phyloP scores from a whole-genome alignment of 1,140 invertebrate genomes.

The Ganaspis sp. region DNA sequence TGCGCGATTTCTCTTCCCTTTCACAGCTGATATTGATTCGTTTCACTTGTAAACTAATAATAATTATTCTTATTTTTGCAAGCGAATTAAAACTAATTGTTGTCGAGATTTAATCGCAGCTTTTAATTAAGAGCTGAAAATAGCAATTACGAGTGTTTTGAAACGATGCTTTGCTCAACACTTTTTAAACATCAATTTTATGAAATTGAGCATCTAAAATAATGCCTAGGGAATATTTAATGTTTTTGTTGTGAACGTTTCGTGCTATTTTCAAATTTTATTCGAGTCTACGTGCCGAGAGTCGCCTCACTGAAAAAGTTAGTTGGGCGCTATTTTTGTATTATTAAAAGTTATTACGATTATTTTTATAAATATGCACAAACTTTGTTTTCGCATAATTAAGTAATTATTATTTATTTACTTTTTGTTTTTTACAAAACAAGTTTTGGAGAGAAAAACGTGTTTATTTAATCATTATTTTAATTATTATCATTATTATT shows the following conservation, averaged over 20 bases:
- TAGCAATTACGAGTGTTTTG: background rate
- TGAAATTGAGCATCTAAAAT: background rate
- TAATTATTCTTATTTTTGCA: background rate
- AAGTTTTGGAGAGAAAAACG: too few species aligned
- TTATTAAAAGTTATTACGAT: background rate
- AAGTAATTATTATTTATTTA: too few species aligned
- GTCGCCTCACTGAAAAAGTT: background rate
- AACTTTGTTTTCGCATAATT: background rate
- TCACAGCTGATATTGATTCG: slow-evolving; percentile 15
- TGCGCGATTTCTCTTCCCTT: slow-evolving; percentile 17
- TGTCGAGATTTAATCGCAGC: background rate
- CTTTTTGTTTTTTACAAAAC: too few species aligned
- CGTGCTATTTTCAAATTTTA: slow-evolving; percentile 4
- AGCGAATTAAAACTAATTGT: background rate
- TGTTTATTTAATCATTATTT: too few species aligned
- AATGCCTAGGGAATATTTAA: background rate
- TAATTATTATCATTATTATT: too few species aligned
- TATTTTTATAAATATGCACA: background rate
- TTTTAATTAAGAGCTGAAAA: background rate
- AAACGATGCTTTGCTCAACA: background rate
- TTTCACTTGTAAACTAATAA: slow-evolving; percentile 11
- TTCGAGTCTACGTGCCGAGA: background rate
- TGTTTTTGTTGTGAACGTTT: background rate
- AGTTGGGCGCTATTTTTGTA: background rate
- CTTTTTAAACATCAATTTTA: background rate